Evolutionary conservation across 2,797 vertebrate species (phyloP), one percentile per base, ranked within the genome.

Genomic region (Tauraco hartlaubi): DNA sequence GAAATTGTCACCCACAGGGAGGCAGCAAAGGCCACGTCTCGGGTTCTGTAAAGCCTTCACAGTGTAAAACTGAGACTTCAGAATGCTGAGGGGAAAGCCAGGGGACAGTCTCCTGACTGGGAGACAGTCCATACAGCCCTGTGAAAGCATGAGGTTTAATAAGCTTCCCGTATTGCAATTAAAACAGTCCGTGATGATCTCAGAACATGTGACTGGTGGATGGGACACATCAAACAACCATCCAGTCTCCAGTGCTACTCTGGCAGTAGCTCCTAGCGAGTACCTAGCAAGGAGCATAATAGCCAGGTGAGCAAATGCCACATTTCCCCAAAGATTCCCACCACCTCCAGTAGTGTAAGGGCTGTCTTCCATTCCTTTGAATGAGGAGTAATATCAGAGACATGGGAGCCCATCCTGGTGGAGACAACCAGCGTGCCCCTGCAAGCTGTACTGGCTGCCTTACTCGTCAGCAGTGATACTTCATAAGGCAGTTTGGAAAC

Each of bases 21-120:
- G 97, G 96, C 96, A 97, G 94, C 95, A 96, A 96, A 97, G 76
- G 44, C 82, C 67, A 11, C 1, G 0, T 58, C 56, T 28, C 58
- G 5, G 7, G 1, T 64, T 80, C 62, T 63, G 39, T 13, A 19
- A n/a, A 1, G 6, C 9, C n/a, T 14, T 55, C 22, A 5, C 9
- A 23, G 9, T 4, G 25, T 28, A 28, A 59, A 75, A 39, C 21
- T 16, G 52, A 31, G 81, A 90, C 18, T 1, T 13, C 14, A 4
- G 11, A 54, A 28, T 9, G 29, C 19, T 0, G 1, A 61, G 58
- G 11, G 3, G 20, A 64, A 56, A 54, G 43, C 18, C 33, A 5
- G 19, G 6, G 9, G 29, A 16, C 64, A 23, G 44, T 48, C 41
- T 59, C 52, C 55, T 11, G 28, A 48, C 6, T 12, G 25, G 15